Evolutionary conservation across 2,113 vertebrate genomes (phyloP).

Genomic region (Petrocephalus zakoni): DNA sequence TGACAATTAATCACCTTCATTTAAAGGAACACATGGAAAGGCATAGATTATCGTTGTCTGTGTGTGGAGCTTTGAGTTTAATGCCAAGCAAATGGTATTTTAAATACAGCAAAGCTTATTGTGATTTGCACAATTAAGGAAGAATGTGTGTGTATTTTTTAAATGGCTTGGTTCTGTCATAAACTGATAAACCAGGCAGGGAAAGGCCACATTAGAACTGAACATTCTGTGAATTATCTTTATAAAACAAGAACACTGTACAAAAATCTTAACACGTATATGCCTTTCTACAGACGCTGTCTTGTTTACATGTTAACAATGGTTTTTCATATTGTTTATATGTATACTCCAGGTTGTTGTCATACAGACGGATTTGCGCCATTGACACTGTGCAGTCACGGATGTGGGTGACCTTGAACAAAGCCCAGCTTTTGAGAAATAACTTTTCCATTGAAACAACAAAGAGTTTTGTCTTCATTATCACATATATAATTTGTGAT

Average conservation of each 20-base stretch:
- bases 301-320: not conserved
- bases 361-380: not conserved
- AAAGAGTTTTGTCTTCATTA: not conserved
- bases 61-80: not conserved
- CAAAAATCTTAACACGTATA: not conserved
- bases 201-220: not conserved
- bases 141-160: not conserved
- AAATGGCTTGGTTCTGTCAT: not conserved
- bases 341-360: not conserved
- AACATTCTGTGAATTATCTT: not conserved
- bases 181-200: not conserved
- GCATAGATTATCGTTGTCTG: not conserved
- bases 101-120: not conserved
- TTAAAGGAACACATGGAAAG: not conserved
- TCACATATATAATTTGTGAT: not conserved
- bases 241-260: not conserved
- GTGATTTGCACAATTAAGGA: not conserved
- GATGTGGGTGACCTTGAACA: not conserved
- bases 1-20: not conserved
- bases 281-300: not conserved
- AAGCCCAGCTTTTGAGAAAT: not conserved
- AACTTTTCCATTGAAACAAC: not conserved
- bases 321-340: not conserved
- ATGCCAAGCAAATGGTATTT: not conserved
- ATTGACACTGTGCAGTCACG: not conserved